phyloP scores from a whole-genome alignment of 2,113 vertebrate genomes.

The Hydropotes inermis region DNA sequence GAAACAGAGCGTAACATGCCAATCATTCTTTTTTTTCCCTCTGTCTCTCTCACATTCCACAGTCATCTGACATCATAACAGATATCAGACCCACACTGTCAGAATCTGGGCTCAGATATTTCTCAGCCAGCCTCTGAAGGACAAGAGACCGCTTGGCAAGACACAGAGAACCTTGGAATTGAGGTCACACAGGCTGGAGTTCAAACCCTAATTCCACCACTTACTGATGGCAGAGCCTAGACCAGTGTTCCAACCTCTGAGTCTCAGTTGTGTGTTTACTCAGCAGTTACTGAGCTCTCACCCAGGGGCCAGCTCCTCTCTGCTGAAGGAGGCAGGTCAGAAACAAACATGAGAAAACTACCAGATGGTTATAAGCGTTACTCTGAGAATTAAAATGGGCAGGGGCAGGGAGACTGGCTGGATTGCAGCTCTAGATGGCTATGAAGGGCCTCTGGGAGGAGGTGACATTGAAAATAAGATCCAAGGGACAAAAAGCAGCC shows the following conservation, averaged over 20 bases:
- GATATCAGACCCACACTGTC: conserved; percentile 14
- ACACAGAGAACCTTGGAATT: neutral
- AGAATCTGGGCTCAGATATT: neutral
- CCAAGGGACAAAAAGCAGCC: neutral
- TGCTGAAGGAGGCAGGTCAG: neutral
- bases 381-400: neutral
- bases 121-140: neutral
- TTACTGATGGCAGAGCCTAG: neutral
- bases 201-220: neutral
- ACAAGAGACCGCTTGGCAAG: neutral
- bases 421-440: neutral
- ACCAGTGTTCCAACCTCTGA: neutral
- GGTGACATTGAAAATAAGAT: neutral
- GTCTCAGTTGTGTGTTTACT: neutral
- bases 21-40: conserved; percentile 22
- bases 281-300: neutral
- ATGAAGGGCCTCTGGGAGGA: neutral
- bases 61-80: conserved; percentile 32
- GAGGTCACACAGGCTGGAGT: neutral
- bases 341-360: neutral
- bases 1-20: conserved; percentile 57
- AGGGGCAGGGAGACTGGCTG: neutral
- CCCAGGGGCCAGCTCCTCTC: fast-evolving
- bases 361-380: neutral
- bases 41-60: conserved; percentile 6